A percentile compares a stretch with the other conserved stretches of the same genome.
These are phyloP conservation scores for Drosophila parthenogenetica DNA, from an alignment of 2,888 invertebrate species.

Conservation along the genomic window DNA sequence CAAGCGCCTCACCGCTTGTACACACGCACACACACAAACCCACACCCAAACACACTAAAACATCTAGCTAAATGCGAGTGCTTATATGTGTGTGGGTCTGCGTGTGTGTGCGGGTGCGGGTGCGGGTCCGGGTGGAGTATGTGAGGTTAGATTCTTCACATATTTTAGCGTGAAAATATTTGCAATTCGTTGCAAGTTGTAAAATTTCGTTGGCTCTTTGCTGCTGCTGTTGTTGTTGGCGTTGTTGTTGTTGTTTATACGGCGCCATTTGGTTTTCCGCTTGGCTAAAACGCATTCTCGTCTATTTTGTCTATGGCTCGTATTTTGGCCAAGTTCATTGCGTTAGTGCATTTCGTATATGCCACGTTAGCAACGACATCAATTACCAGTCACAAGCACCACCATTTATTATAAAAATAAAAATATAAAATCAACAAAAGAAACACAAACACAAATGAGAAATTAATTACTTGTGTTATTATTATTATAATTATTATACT, in stretches of 20 bases:
- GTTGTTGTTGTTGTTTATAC: slow-evolving; percentile 44
- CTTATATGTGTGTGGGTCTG: too few species aligned
- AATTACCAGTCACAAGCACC: slow-evolving; percentile 29
- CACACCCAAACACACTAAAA: slow-evolving; percentile 3
- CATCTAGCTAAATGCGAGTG: slow-evolving; percentile 7
- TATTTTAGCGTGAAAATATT: slow-evolving; percentile 71
- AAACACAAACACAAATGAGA: slow-evolving; percentile 12
- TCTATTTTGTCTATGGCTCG: slow-evolving; percentile 11
- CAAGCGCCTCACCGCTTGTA: slow-evolving; percentile 7
- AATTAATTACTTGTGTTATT: slow-evolving; percentile 62
- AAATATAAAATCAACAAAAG: not conserved
- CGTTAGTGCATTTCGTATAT: slow-evolving; percentile 47
- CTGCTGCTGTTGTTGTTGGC: slow-evolving; percentile 30
- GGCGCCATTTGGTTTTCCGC: slow-evolving; percentile 51
- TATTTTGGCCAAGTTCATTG: slow-evolving; percentile 48
- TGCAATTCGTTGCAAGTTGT: slow-evolving; percentile 63
- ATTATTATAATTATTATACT: slow-evolving; percentile 8
- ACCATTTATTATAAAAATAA: slow-evolving; percentile 13
- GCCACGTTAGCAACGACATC: slow-evolving; percentile 33
- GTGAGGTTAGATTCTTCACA: slow-evolving; percentile 53
- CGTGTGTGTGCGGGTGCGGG: not conserved
- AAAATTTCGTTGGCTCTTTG: slow-evolving; percentile 42
- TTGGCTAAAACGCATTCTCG: slow-evolving; percentile 17
- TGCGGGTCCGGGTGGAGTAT: slow-evolving; percentile 8
- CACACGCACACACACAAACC: slow-evolving; percentile 11